Evolutionary conservation across 2,888 invertebrate species (phyloP).

Genomic region (Busseola fusca): DNA sequence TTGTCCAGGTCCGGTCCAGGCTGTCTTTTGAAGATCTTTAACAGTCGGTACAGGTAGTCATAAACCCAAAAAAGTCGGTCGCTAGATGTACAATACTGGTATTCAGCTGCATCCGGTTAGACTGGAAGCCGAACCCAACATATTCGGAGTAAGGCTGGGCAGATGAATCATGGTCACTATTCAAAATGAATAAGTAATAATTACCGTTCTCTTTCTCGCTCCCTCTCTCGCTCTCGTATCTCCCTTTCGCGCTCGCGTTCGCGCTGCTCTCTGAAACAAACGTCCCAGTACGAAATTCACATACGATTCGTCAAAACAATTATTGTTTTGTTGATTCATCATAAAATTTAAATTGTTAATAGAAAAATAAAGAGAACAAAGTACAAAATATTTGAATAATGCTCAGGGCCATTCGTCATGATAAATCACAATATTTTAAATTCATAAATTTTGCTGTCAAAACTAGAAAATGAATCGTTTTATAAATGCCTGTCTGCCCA

Average conservation of each 20-base stretch:
- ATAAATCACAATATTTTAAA: neutral
- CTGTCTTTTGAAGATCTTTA: neutral
- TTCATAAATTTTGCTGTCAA: neutral
- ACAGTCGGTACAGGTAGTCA: neutral
- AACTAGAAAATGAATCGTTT: too few relatives aligned
- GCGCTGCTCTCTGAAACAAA: constrained; percentile 60
- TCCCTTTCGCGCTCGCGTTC: constrained; percentile 75
- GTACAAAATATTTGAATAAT: neutral
- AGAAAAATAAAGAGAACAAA: neutral
- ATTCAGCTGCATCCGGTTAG: too few relatives aligned
- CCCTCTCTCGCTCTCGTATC: constrained; percentile 69
- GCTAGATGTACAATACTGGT: neutral
- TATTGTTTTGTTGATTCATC: neutral
- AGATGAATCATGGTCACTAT: neutral
- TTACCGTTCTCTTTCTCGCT: constrained; percentile 79
- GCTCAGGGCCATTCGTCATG: neutral
- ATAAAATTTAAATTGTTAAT: too few relatives aligned
- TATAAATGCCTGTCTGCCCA: too few relatives aligned
- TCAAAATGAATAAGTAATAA: neutral
- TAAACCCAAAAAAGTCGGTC: neutral
- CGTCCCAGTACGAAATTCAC: neutral
- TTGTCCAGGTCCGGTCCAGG: neutral
- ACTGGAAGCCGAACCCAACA: neutral
- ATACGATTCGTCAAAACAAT: neutral
- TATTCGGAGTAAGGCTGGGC: neutral